Evolutionary conservation across 2,113 vertebrate genomes (phyloP).

Genomic region (Alaudala cheleensis): DNA sequence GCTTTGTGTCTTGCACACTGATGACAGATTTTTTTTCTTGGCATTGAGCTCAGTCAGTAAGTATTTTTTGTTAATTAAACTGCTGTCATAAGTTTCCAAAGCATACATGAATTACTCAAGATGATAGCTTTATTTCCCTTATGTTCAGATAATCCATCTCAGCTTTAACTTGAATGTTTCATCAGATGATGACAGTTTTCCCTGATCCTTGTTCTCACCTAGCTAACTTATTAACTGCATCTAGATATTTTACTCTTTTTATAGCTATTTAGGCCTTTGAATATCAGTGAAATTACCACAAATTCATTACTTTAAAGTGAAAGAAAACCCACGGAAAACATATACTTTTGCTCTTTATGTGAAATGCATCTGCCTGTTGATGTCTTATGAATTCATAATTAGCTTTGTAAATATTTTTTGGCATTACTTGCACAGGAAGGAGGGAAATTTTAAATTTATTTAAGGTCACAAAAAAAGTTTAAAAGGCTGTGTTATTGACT

Average conservation of each 20-base stretch:
- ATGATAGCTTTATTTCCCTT: background rate
- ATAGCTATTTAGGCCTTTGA: background rate
- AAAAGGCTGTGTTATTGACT: background rate
- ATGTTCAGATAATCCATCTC: background rate
- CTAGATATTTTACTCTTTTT: background rate
- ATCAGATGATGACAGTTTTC: background rate
- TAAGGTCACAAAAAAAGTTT: background rate
- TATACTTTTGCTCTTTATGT: background rate
- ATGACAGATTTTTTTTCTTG: background rate
- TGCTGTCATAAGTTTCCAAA: background rate
- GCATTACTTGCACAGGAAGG: background rate
- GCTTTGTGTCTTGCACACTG: background rate
- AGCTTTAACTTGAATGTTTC: background rate
- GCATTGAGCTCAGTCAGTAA: background rate
- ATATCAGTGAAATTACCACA: background rate
- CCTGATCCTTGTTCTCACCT: background rate
- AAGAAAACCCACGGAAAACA: background rate
- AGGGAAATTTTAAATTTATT: background rate
- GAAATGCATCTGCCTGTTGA: background rate
- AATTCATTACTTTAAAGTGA: background rate
- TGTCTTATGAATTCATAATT: background rate
- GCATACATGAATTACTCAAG: background rate
- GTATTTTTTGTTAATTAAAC: background rate
- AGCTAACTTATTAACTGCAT: background rate
- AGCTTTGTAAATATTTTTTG: background rate